Conservation (phyloP, 1,140 invertebrate species). For the Brachionus rotundiformis region DNA sequence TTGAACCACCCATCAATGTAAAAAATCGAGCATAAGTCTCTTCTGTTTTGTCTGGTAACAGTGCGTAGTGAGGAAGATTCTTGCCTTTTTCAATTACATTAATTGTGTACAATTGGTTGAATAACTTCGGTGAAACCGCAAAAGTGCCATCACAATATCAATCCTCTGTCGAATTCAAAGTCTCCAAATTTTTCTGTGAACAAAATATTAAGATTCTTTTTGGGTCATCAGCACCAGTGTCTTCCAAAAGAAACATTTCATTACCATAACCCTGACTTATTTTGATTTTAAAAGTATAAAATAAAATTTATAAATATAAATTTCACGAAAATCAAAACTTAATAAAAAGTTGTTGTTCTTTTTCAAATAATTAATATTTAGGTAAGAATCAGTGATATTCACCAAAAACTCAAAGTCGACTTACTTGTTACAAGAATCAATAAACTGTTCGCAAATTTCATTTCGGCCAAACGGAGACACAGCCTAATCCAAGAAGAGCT, state of each 20-base stretch:
- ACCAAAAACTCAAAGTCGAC: no score
- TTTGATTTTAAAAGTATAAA: no score
- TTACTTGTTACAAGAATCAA: no score
- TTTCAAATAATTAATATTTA: no score
- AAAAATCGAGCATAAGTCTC: not conserved
- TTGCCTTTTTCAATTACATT: not conserved
- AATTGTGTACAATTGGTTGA: not conserved
- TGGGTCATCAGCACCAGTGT: not conserved
- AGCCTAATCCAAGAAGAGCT: no score
- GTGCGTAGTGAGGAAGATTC: not conserved
- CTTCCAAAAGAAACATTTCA: not conserved
- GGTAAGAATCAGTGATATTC: no score
- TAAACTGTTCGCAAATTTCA: no score
- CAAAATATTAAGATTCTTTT: constrained; percentile 1
- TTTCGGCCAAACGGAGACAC: no score
- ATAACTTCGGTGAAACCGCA: not conserved
- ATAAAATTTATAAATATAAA: no score
- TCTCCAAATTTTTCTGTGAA: not conserved
- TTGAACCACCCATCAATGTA: not conserved
- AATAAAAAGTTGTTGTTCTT: no score
- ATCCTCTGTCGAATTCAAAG: not conserved
- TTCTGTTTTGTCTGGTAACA: not conserved
- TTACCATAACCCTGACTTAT: not conserved
- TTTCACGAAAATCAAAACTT: no score
- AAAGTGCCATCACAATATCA: not conserved